Percentiles rank a stretch among this genome's conserved stretches.
Conservation (phyloP, 2,888 invertebrate species). For the Gasteruption jaculator region DNA sequence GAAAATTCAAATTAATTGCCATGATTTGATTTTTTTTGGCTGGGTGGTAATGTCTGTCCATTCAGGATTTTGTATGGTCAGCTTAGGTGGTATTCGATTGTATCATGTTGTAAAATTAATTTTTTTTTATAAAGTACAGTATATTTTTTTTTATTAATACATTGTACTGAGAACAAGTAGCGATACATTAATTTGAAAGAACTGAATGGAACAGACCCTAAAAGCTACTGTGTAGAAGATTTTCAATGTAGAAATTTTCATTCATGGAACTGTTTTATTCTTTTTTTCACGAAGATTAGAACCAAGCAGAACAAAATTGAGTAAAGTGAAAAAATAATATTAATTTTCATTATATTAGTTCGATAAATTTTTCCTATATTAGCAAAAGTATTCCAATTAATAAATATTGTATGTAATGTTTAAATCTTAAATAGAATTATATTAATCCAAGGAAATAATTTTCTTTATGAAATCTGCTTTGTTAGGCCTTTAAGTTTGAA, state of each 20-base stretch:
- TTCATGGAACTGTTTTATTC: conserved; percentile 27
- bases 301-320: not conserved
- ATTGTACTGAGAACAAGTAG: not conserved
- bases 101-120: too few relatives aligned
- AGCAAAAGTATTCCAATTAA: not conserved
- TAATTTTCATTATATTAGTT: conserved; percentile 1
- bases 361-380: conserved; percentile 17
- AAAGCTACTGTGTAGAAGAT: conserved; percentile 11
- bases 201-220: conserved; percentile 48
- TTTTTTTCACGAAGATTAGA: too few relatives aligned
- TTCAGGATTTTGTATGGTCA: conserved; percentile 43
- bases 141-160: not conserved
- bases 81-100: too few relatives aligned
- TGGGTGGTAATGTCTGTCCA: conserved; percentile 46
- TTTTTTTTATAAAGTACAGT: not conserved
- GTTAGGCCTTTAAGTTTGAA: conserved; percentile 2
- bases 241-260: conserved; percentile 21
- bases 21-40: conserved; percentile 12
- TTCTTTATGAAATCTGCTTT: conserved; percentile 5
- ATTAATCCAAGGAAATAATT: conserved; percentile 10
- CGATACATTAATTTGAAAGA: conserved; percentile 27
- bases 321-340: too few relatives aligned
- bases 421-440: too few relatives aligned
- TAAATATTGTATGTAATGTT: too few relatives aligned
- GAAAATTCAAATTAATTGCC: conserved; percentile 7